These are phyloP conservation scores for Platycnemis pennipes DNA, from an alignment of 2,888 invertebrate species.

Conservation along the genomic window DNA sequence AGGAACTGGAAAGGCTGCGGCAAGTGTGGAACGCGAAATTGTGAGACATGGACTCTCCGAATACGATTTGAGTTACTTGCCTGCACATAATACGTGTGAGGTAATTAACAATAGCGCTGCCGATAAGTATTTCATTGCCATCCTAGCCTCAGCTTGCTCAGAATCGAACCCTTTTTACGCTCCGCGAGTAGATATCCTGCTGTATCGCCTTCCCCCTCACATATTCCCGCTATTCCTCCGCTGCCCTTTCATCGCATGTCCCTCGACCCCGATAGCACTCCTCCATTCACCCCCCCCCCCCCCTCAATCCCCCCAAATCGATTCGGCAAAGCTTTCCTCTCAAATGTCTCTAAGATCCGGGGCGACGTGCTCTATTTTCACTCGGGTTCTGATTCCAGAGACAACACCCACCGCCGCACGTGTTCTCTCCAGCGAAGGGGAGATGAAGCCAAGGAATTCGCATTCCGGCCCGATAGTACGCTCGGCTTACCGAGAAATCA, in stretches of 20 bases:
- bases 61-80: too few species aligned
- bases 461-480: background rate
- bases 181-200: too few species aligned
- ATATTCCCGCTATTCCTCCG: background rate
- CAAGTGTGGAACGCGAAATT: too few species aligned
- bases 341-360: conserved; percentile 39
- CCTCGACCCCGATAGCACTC: background rate
- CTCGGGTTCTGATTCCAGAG: conserved; percentile 27
- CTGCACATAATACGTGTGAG: too few species aligned
- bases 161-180: too few species aligned
- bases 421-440: conserved; percentile 1
- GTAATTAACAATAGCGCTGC: too few species aligned
- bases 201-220: background rate
- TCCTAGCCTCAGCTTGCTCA: too few species aligned
- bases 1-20: too few species aligned
- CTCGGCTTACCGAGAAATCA: conserved; percentile 28
- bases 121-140: too few species aligned
- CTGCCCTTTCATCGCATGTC: background rate
- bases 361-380: conserved; percentile 39
- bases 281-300: background rate
- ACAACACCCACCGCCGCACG: conserved; percentile 13
- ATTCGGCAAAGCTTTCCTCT: conserved; percentile 36
- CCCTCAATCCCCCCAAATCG: background rate
- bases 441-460: conserved; percentile 14
- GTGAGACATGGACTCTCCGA: too few species aligned